Evolutionary conservation across 2,888 invertebrate species (phyloP).

Genomic region (Polyploca ridens): DNA sequence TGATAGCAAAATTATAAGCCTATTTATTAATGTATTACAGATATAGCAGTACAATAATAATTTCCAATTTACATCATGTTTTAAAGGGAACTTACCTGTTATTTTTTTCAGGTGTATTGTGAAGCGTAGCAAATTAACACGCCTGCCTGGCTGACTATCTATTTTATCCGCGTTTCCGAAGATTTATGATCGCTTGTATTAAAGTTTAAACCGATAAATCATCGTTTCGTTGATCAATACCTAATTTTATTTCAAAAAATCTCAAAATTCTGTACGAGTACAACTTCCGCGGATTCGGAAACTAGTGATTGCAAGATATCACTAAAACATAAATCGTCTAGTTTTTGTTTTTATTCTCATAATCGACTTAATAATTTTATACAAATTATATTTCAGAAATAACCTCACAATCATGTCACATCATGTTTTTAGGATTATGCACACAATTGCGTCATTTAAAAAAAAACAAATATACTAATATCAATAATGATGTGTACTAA

Average conservation of each 20-base stretch:
- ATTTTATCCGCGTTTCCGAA: background rate
- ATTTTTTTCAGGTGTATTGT: constrained; percentile 1
- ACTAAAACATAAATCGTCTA: background rate
- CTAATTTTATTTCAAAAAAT: background rate
- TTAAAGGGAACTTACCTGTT: background rate
- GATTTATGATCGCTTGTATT: background rate
- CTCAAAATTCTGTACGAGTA: background rate
- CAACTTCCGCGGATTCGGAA: background rate
- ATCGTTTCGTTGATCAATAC: background rate
- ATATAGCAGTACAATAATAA: background rate
- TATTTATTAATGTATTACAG: background rate
- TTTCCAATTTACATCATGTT: background rate
- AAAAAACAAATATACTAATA: no score
- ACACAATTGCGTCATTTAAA: no score
- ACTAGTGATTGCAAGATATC: background rate
- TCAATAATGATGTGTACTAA: no score
- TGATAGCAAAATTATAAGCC: background rate
- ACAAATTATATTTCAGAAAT: no score
- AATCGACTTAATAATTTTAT: background rate
- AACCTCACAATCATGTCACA: background rate
- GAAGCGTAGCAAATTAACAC: background rate
- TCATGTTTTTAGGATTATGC: background rate
- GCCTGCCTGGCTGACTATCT: background rate
- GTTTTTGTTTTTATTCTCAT: background rate
- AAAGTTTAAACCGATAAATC: background rate